phyloP scores from a whole-genome alignment of 2,797 vertebrate genomes.

The Siniperca undulata region DNA sequence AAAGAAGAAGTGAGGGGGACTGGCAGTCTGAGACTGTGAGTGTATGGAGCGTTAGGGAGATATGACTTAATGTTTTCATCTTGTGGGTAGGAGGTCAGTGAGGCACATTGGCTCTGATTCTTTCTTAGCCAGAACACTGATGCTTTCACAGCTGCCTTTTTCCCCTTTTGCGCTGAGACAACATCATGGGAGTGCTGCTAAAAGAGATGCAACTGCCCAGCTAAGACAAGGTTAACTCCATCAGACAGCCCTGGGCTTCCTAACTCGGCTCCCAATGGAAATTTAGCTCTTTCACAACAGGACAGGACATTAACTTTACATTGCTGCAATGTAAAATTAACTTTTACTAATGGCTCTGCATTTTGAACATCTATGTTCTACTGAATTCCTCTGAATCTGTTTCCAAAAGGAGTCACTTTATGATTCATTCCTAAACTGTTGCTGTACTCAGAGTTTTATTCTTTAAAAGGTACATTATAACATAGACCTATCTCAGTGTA shows the following conservation, averaged over 20 bases:
- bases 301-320: constrained; percentile 14
- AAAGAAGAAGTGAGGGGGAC: constrained; percentile 8
- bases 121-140: constrained; percentile 1
- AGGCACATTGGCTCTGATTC: constrained; percentile 13
- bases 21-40: not conserved
- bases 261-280: constrained; percentile 29
- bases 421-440: not conserved
- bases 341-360: not conserved
- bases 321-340: constrained; percentile 17
- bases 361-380: constrained; percentile 6
- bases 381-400: not conserved
- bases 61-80: constrained; percentile 45
- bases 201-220: constrained; percentile 58
- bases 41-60: constrained; percentile 1
- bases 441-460: not conserved
- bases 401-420: not conserved
- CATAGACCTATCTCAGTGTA: not conserved
- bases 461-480: not conserved
- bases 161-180: constrained; percentile 18
- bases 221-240: constrained; percentile 64
- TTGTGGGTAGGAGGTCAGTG: constrained; percentile 42
- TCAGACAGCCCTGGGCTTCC: constrained; percentile 44
- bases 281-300: constrained; percentile 39
- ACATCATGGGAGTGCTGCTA: constrained; percentile 34
- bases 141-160: not conserved